Evolutionary conservation across 2,888 invertebrate species (phyloP), one percentile per base, ranked within the genome.

Genomic region (Hemithea aestivaria): DNA sequence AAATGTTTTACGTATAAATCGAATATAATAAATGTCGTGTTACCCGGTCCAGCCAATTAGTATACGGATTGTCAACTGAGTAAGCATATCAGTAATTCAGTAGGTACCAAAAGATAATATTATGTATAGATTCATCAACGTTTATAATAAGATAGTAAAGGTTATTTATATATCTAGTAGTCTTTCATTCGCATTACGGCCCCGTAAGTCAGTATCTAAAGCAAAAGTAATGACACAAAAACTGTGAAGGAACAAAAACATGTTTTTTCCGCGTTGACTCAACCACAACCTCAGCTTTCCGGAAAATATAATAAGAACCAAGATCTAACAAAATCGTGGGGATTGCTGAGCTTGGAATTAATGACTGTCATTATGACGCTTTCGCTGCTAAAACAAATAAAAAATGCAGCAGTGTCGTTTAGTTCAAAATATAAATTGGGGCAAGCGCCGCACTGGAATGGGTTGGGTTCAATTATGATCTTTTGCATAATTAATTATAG

Each of bases 361-460:
- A 68, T 59, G 69, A 62, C 53, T 47, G 58, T 58, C 64, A 68
- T 69, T 67, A 67, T 65, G 56, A 59, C 51, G 58, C 51, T 61
- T 56, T 57, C 54, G 52, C 43, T 45, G 54, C 53, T 56, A 46
- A 59, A 68, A 62, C 56, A 63, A 67, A 64, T 60, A 65, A 66
- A 63, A 63, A 58, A 59, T 61, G 65, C 63, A 61, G 51, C 53
- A 45, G 29, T 51, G 48, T 53, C 58, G 51, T 56, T 60, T 51
- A 51, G 41, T 33, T 41, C 10, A 36, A 41, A 40, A 35, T 9
- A 24, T 36, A 33, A 40, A 40, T 40, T 32, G 25, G 9, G 21
- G 16, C 16, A 4, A 35, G 24, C 26, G 21, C 25, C 24, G 24
- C n/a, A 28, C 12, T 42, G 43, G 44, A 27, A 24, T 42, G 48